Evolutionary conservation across 2,888 invertebrate species (phyloP).

Genomic region (Chelonus formosanus): DNA sequence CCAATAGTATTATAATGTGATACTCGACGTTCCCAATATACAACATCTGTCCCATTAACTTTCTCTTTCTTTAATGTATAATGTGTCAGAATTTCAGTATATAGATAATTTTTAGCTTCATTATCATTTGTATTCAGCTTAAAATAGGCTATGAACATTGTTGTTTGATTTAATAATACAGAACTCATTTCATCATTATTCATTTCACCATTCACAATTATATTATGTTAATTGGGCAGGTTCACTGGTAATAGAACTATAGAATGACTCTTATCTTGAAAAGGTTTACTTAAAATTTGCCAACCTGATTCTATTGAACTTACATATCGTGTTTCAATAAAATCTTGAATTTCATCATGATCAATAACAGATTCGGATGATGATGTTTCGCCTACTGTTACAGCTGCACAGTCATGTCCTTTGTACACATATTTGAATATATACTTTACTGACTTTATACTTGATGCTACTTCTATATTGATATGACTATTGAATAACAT

Average conservation of each 20-base stretch:
- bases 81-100: conserved; percentile 36
- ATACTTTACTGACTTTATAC: no score
- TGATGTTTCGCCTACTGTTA: conserved; percentile 7
- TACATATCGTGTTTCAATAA: conserved; percentile 39
- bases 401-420: conserved; percentile 39
- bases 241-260: conserved; percentile 38
- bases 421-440: no score
- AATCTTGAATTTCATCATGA: conserved; percentile 30
- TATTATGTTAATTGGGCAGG: conserved; percentile 37
- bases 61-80: conserved; percentile 35
- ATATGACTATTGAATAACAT: conserved; percentile 48
- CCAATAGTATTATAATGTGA: conserved; percentile 40
- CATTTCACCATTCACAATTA: conserved; percentile 3
- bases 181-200: conserved; percentile 19
- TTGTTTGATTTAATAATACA: conserved; percentile 30
- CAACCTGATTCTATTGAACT: conserved; percentile 36
- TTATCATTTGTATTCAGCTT: conserved; percentile 33
- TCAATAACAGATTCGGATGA: no score
- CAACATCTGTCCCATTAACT: conserved; percentile 15
- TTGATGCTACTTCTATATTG: conserved; percentile 50
- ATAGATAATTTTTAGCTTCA: conserved; percentile 36
- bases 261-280: conserved; percentile 35
- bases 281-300: conserved; percentile 29
- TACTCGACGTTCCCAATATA: conserved; percentile 33
- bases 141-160: conserved; percentile 33